A percentile compares a stretch with the other conserved stretches of the same genome.
These are phyloP conservation scores for Acanthoscelides obtectus DNA, from an alignment of 2,888 invertebrate genomes.

Conservation along the genomic window DNA sequence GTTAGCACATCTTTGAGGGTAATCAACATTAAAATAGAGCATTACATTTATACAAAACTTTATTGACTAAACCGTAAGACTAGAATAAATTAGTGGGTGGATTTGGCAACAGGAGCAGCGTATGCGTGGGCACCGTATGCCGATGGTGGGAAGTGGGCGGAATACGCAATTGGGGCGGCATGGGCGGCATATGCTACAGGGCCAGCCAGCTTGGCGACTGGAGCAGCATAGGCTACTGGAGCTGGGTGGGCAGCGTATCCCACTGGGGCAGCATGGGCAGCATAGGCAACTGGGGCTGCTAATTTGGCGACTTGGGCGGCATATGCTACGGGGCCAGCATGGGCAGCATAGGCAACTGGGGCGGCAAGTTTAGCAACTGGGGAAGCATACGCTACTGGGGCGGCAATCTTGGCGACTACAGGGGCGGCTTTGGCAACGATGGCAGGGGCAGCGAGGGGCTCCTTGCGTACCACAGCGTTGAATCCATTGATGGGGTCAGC, in stretches of 20 bases:
- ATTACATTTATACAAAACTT: no score
- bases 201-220: slow-evolving; percentile 36
- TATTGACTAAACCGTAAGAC: no score
- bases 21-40: no score
- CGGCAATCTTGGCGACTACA: slow-evolving; percentile 18
- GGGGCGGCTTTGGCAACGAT: no score
- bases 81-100: no score
- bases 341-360: slow-evolving; percentile 50
- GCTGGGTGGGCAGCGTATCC: slow-evolving; percentile 29
- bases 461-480: slow-evolving; percentile 54
- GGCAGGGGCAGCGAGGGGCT: slow-evolving; percentile 25
- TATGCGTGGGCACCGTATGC: background rate
- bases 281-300: background rate
- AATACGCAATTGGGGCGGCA: slow-evolving; percentile 19
- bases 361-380: slow-evolving; percentile 39
- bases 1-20: no score
- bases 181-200: slow-evolving; percentile 24
- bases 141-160: slow-evolving; percentile 9
- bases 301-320: background rate
- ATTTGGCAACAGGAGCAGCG: background rate
- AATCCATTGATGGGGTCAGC: slow-evolving; percentile 53
- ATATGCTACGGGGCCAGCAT: background rate
- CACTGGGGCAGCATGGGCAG: slow-evolving; percentile 51
- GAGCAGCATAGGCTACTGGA: slow-evolving; percentile 18
- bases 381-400: no score